Evolutionary conservation across 2,888 invertebrate genomes (phyloP).

Genomic region (Drosophila tripunctata): DNA sequence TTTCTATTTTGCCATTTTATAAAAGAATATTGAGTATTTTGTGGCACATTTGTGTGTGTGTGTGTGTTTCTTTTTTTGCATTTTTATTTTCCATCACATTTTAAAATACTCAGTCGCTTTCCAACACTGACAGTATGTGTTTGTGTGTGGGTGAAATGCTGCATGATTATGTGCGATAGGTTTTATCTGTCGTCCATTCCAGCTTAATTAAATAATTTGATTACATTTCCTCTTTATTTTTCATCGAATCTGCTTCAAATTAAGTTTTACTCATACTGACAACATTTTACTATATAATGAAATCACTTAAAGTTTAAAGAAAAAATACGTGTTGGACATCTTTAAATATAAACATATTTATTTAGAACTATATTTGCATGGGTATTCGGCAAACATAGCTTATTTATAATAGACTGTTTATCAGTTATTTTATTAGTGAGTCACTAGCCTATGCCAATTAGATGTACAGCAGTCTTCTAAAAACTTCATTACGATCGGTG

Average conservation of each 20-base stretch:
- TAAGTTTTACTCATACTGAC: conserved; percentile 11
- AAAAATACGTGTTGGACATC: no score
- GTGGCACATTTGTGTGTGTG: conserved; percentile 33
- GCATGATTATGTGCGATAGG: not conserved
- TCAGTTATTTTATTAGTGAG: no score
- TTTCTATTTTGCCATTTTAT: conserved; percentile 19
- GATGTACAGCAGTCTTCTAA: no score
- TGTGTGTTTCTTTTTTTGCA: no score
- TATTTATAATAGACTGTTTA: no score
- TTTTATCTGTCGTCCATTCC: conserved; percentile 12
- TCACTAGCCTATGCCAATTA: no score
- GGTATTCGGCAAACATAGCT: no score
- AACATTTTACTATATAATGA: conserved; percentile 1
- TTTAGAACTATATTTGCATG: no score
- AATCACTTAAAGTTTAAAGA: no score
- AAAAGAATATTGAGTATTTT: conserved; percentile 33
- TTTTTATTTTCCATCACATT: not conserved
- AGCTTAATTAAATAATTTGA: conserved; percentile 33
- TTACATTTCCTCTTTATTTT: no score
- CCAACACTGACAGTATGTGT: not conserved
- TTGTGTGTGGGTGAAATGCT: not conserved
- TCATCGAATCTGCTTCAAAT: not conserved
- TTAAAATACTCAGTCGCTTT: not conserved
- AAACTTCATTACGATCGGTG: no score
- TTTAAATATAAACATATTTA: no score